Conservation (phyloP, 2,888 invertebrate species). For the Bimastos eiseni region DNA sequence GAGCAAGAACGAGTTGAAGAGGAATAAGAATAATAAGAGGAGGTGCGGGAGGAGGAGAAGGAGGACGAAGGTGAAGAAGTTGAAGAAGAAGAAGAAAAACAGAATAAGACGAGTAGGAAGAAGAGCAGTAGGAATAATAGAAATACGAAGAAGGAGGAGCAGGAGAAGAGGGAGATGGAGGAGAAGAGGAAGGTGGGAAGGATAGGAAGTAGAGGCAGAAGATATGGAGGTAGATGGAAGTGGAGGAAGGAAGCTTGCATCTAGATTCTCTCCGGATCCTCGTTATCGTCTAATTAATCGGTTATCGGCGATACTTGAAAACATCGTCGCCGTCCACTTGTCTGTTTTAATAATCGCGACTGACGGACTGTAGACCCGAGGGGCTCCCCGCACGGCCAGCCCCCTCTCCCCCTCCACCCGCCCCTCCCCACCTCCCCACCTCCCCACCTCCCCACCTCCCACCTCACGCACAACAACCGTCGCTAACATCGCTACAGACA, state of each 20-base stretch:
- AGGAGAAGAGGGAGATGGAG: not conserved
- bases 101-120: not conserved
- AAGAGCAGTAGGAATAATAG: not conserved
- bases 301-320: not conserved
- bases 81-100: not conserved
- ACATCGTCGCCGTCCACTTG: conserved; percentile 1
- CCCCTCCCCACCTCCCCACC: not conserved
- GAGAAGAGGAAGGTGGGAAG: not conserved
- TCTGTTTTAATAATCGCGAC: not conserved
- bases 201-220: not conserved
- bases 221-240: not conserved
- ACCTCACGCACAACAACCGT: not conserved
- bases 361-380: too few relatives aligned
- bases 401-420: not conserved
- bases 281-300: conserved; percentile 7
- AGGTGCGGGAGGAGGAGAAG: not conserved
- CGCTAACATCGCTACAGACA: conserved; percentile 1
- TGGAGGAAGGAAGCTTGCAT: not conserved
- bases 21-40: too few relatives aligned
- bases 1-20: too few relatives aligned
- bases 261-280: not conserved
- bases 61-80: not conserved
- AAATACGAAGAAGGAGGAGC: not conserved
- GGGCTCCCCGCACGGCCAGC: not conserved
- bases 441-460: too few relatives aligned